Percentiles rank a stretch among this genome's conserved stretches.
phyloP scores from a whole-genome alignment of 2,797 vertebrate genomes.

The Myotis planiceps region DNA sequence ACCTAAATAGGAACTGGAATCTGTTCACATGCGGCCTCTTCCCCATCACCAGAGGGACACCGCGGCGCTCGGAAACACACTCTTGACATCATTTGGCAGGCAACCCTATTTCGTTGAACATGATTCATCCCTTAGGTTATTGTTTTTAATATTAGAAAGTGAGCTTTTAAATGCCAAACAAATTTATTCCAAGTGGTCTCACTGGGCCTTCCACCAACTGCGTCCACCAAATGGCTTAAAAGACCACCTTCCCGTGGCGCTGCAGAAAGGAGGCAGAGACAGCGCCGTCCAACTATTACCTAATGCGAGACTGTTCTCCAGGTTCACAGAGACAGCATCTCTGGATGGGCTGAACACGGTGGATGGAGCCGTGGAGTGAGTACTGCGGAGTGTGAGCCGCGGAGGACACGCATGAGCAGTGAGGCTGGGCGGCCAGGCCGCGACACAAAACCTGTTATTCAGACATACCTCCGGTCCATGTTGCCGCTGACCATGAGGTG shows the following conservation, averaged over 20 bases:
- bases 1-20: conserved; percentile 89
- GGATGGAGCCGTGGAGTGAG: conserved; percentile 53
- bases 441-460: neutral
- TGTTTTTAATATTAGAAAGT: conserved; percentile 88
- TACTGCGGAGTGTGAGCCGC: rapidly evolving
- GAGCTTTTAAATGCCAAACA: conserved; percentile 89
- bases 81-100: conserved; percentile 86
- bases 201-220: conserved; percentile 87
- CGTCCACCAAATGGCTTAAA: conserved; percentile 86
- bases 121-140: conserved; percentile 86
- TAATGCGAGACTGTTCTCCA: conserved; percentile 75
- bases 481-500: conserved; percentile 95
- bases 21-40: conserved; percentile 83
- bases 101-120: conserved; percentile 78
- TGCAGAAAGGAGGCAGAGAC: conserved; percentile 76
- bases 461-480: conserved; percentile 94
- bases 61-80: conserved; percentile 80
- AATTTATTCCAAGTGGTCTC: conserved; percentile 87
- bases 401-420: neutral
- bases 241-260: conserved; percentile 78
- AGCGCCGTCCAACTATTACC: conserved; percentile 82
- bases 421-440: neutral
- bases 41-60: conserved; percentile 86
- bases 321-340: conserved; percentile 21
- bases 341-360: neutral